A percentile compares a stretch with the other conserved stretches of the same genome.
phyloP scores from a whole-genome alignment of 1,140 invertebrate genomes.

The Catajapyx aquilonaris region DNA sequence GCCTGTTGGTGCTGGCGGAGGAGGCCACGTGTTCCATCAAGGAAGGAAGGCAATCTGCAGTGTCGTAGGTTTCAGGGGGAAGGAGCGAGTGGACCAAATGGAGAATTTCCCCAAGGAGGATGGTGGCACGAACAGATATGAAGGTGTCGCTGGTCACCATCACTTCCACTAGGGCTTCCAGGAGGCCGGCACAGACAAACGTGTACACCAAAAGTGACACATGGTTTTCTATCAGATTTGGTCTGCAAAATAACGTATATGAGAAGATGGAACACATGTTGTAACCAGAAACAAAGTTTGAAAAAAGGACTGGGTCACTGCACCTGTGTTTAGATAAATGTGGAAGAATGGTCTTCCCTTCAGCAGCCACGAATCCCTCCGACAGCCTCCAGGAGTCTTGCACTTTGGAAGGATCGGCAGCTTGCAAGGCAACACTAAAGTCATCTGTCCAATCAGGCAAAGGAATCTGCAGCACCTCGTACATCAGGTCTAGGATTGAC shows the following conservation, averaged over 20 bases:
- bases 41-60: slow-evolving; percentile 57
- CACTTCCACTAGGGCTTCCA: slow-evolving; percentile 76
- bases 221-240: slow-evolving; percentile 80
- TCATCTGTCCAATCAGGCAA: slow-evolving; percentile 82
- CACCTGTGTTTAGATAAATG: slow-evolving; percentile 45
- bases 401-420: slow-evolving; percentile 54
- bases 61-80: slow-evolving; percentile 60
- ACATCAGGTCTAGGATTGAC: slow-evolving; percentile 73
- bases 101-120: slow-evolving; percentile 64
- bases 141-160: slow-evolving; percentile 70
- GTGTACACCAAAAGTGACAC: slow-evolving; percentile 68
- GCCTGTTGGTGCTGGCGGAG: slow-evolving; percentile 28
- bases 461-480: slow-evolving; percentile 64
- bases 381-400: slow-evolving; percentile 66
- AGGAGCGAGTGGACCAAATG: slow-evolving; percentile 64
- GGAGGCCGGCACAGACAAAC: slow-evolving; percentile 63
- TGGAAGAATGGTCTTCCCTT: slow-evolving; percentile 61
- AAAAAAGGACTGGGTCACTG: not conserved
- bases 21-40: slow-evolving; percentile 57
- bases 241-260: slow-evolving; percentile 40
- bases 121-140: slow-evolving; percentile 71
- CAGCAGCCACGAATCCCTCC: slow-evolving; percentile 79
- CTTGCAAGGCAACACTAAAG: slow-evolving; percentile 60
- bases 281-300: slow-evolving; percentile 4
- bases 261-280: slow-evolving; percentile 11